Percentiles rank a stretch among this genome's conserved stretches.
Conservation (phyloP, 2,113 vertebrate species). For the Notechis scutatus region DNA sequence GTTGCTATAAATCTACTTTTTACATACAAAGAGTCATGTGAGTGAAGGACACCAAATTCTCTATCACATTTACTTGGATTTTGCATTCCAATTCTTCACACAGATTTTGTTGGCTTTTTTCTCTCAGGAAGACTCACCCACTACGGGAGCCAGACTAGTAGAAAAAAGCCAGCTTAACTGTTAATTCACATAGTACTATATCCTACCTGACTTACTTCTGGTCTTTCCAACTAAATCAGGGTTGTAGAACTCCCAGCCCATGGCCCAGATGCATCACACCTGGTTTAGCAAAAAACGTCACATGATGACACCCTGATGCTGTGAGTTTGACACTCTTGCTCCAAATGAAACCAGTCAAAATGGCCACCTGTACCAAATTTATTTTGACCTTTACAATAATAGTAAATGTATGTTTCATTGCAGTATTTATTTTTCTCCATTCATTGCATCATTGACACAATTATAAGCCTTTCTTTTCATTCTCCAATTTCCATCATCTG, state of each 20-base stretch:
- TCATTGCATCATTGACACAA: not conserved
- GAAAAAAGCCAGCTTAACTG: not conserved
- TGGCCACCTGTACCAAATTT: not conserved
- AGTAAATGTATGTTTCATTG: not conserved
- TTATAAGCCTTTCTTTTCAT: not conserved
- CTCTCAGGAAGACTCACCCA: not conserved
- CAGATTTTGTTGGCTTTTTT: not conserved
- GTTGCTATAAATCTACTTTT: not conserved
- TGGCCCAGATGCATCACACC: no score
- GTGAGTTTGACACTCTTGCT: no score
- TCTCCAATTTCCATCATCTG: not conserved
- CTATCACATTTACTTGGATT: not conserved
- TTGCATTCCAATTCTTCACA: not conserved
- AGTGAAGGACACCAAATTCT: not conserved
- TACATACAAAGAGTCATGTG: not conserved
- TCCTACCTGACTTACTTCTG: not conserved
- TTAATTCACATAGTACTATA: not conserved
- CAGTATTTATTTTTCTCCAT: not conserved
- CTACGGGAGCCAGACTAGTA: not conserved
- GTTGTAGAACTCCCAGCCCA: no score
- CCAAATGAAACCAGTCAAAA: not conserved
- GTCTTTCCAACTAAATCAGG: not conserved
- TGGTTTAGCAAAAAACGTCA: no score
- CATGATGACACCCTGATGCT: no score
- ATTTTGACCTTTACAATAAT: not conserved